These are phyloP conservation scores for Oscheius sp. DNA, from an alignment of 2,888 invertebrate genomes.

Conservation along the genomic window DNA sequence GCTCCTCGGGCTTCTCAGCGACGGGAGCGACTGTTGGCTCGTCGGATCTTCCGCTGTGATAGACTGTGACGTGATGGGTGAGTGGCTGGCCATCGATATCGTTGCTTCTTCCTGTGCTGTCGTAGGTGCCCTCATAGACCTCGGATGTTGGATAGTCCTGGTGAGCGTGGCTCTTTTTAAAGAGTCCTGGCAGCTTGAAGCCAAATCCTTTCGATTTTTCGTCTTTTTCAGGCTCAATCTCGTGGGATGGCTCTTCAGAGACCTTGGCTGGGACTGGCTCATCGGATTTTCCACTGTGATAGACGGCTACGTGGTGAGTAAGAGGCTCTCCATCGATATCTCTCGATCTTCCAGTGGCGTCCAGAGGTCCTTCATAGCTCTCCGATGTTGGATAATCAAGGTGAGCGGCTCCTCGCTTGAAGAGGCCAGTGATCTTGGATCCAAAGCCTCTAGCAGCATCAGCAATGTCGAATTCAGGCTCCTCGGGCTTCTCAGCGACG, in stretches of 20 bases:
- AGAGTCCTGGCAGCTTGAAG: slow-evolving; percentile 7
- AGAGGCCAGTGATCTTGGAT: slow-evolving; percentile 11
- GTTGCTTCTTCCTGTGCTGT: slow-evolving; percentile 3
- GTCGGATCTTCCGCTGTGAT: slow-evolving; percentile 9
- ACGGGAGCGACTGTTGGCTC: background rate
- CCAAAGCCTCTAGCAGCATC: slow-evolving; percentile 12
- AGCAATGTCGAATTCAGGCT: slow-evolving; percentile 2
- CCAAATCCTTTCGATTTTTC: slow-evolving; percentile 8
- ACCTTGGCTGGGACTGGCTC: slow-evolving; percentile 8
- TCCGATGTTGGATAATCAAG: slow-evolving; percentile 14
- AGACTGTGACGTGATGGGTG: slow-evolving; percentile 20
- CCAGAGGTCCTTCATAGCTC: slow-evolving; percentile 25
- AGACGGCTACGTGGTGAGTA: slow-evolving; percentile 20
- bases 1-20: slow-evolving; percentile 31
- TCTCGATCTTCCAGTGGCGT: slow-evolving; percentile 5
- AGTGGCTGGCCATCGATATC: slow-evolving; percentile 22
- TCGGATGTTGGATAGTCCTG: slow-evolving; percentile 19
- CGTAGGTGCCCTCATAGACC: slow-evolving; percentile 12
- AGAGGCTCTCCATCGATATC: slow-evolving; percentile 22
- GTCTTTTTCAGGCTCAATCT: slow-evolving; percentile 11
- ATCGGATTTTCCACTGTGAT: slow-evolving; percentile 15
- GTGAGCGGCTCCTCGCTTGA: slow-evolving; percentile 17
- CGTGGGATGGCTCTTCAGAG: slow-evolving; percentile 7
- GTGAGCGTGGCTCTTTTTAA: slow-evolving; percentile 18
- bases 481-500: background rate